phyloP scores from a whole-genome alignment of 2,113 vertebrate species.

The Rana temporaria region DNA sequence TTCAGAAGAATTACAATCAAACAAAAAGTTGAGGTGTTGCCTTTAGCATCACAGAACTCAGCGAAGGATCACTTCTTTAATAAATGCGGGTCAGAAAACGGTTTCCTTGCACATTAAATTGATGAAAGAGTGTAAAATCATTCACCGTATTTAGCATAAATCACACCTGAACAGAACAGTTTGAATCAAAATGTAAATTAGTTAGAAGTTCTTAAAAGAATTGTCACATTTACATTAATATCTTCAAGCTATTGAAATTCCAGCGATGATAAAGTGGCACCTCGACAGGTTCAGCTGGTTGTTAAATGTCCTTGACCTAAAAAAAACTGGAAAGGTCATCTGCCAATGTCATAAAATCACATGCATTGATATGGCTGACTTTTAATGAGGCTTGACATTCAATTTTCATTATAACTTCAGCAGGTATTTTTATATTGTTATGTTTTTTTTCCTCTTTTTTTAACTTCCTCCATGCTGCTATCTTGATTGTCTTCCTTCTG shows the following conservation, averaged over 20 bases:
- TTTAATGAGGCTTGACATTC: neutral
- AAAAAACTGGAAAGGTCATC: slow-evolving; percentile 12
- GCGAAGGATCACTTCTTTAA: slow-evolving; percentile 33
- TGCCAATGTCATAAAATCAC: neutral
- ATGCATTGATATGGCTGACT: neutral
- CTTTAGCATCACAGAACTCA: slow-evolving; percentile 49
- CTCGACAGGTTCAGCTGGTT: slow-evolving; percentile 18
- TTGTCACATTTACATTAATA: slow-evolving; percentile 52
- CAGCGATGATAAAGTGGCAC: slow-evolving; percentile 32
- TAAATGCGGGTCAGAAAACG: slow-evolving; percentile 34
- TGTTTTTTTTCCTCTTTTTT: too few species aligned
- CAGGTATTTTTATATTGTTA: too few species aligned
- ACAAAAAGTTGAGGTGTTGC: slow-evolving; percentile 51
- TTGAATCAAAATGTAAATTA: slow-evolving; percentile 53
- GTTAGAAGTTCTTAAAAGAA: slow-evolving; percentile 42
- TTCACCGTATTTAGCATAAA: slow-evolving; percentile 49
- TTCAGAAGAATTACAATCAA: slow-evolving; percentile 50
- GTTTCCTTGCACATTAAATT: slow-evolving; percentile 48
- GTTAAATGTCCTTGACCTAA: slow-evolving; percentile 32
- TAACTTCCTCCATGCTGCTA: too few species aligned
- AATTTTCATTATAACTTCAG: too few species aligned
- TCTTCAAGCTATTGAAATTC: slow-evolving; percentile 33
- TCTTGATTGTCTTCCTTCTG: too few species aligned
- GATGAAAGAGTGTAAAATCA: slow-evolving; percentile 35
- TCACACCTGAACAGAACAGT: slow-evolving; percentile 22